A percentile compares a stretch with the other conserved stretches of the same genome.
Conservation (phyloP, 64 coral and sea anemone species). For the Montipora cactus region DNA sequence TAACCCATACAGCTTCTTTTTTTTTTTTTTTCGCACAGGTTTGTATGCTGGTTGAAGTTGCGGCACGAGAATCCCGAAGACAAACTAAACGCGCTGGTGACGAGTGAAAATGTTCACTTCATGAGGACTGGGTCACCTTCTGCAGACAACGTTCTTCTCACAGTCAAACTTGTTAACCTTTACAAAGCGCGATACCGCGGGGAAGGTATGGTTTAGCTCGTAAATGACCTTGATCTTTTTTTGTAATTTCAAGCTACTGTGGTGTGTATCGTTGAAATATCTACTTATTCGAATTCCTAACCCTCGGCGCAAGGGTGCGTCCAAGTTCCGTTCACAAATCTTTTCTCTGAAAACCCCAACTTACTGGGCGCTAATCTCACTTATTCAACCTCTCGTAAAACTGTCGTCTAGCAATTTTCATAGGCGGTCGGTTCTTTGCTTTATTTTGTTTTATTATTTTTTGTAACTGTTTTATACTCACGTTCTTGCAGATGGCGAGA, state of each 20-base stretch:
- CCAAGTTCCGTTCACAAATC: too few species aligned
- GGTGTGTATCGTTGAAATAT: too few species aligned
- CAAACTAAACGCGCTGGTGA: slow-evolving; percentile 83
- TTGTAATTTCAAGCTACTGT: too few species aligned
- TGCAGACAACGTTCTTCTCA: slow-evolving; percentile 70
- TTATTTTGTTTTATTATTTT: too few species aligned
- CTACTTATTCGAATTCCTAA: too few species aligned
- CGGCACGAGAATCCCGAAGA: slow-evolving; percentile 53
- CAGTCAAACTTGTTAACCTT: slow-evolving; percentile 58
- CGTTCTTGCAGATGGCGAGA: slow-evolving; percentile 49
- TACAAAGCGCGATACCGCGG: slow-evolving; percentile 81
- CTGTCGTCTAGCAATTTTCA: too few species aligned
- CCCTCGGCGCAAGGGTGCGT: too few species aligned
- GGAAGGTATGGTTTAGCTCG: slow-evolving; percentile 62
- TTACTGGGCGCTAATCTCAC: too few species aligned
- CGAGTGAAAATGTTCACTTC: slow-evolving; percentile 78
- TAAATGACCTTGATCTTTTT: too few species aligned
- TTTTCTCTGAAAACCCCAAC: too few species aligned
- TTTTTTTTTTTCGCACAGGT: slow-evolving; percentile 49
- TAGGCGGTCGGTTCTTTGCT: too few species aligned
- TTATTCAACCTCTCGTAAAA: too few species aligned
- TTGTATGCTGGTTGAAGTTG: slow-evolving; percentile 86
- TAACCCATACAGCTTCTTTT: neutral
- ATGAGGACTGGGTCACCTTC: slow-evolving; percentile 79
- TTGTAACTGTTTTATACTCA: neutral